Evolutionary conservation across 1,140 invertebrate species (phyloP).

Genomic region (Sarcophaga peregrina): DNA sequence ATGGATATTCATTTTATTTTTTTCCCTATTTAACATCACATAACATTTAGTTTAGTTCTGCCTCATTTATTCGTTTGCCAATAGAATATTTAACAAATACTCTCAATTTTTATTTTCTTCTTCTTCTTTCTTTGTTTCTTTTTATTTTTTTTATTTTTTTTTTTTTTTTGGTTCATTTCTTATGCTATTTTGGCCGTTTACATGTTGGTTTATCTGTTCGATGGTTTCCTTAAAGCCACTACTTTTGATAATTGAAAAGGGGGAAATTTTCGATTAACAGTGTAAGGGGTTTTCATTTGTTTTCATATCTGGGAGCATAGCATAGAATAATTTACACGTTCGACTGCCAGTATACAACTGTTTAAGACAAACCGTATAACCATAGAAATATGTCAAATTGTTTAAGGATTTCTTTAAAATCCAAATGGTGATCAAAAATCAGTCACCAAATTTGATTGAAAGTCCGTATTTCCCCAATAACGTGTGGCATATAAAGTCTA

Average conservation of each 20-base stretch:
- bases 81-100: slow-evolving; percentile 36
- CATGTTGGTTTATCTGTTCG: background rate
- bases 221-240: slow-evolving; percentile 14
- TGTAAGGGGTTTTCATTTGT: too few relatives aligned
- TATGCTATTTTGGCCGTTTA: background rate
- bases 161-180: background rate
- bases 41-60: slow-evolving; percentile 37
- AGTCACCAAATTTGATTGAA: too few relatives aligned
- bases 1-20: background rate
- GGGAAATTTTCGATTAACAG: background rate
- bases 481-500: too few relatives aligned
- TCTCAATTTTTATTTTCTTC: background rate
- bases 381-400: too few relatives aligned
- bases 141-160: background rate
- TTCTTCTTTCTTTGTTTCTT: too few relatives aligned
- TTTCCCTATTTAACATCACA: slow-evolving; percentile 20
- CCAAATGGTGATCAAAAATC: too few relatives aligned
- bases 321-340: background rate
- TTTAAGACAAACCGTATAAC: too few relatives aligned
- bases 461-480: too few relatives aligned
- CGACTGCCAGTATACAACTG: background rate
- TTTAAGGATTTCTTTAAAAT: too few relatives aligned
- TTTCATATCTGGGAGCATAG: background rate
- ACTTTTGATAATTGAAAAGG: slow-evolving; percentile 35
- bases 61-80: slow-evolving; percentile 36